Evolutionary conservation across 2,113 vertebrate genomes (phyloP).

Genomic region (crab-eating macaque (Macaca fascicularis)): T2T-MFA8v1.1 NC_088384.1:85375501-85376000

Average conservation of each 20-base stretch:
- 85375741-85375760: too few relatives aligned
- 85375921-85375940: not conserved
- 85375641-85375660: not conserved
- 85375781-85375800: too few relatives aligned
- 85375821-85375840: not conserved
- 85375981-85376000: not conserved
- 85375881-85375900: not conserved
- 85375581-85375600: too few relatives aligned
- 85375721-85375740: not conserved
- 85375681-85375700: not conserved
- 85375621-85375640: not conserved
- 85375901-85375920: not conserved
- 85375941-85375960: not conserved
- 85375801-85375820: not conserved
- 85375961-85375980: not conserved
- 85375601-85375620: not conserved
- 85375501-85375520: too few relatives aligned
- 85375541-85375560: too few relatives aligned
- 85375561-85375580: too few relatives aligned
- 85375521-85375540: too few relatives aligned
- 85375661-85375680: not conserved
- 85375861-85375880: not conserved
- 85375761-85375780: not conserved
- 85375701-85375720: fast-evolving
- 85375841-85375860: not conserved